Conservation (phyloP, 2,113 vertebrate genomes). For the Odocoileus virginianus region DNA sequence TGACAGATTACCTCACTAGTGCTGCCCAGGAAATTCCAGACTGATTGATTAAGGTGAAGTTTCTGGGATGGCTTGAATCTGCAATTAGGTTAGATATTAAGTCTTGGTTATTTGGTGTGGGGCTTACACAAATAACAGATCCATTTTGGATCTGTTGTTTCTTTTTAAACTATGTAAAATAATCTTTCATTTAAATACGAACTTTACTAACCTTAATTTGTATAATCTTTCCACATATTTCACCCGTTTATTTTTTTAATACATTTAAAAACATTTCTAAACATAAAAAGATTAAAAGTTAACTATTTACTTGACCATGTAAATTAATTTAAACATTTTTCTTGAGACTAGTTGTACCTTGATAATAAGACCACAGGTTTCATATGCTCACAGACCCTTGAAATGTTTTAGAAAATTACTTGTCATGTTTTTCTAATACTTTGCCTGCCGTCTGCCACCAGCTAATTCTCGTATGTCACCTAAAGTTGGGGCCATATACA, state of each 20-base stretch:
- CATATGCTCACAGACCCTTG: background rate
- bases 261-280: background rate
- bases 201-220: slow-evolving; percentile 14
- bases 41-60: background rate
- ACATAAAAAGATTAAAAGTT: background rate
- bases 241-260: background rate
- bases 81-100: background rate
- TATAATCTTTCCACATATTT: background rate
- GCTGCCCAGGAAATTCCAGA: background rate
- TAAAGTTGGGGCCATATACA: background rate
- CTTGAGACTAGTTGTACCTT: background rate
- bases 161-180: background rate
- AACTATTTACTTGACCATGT: background rate
- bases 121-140: background rate
- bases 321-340: slow-evolving; percentile 37
- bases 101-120: background rate
- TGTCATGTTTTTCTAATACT: background rate
- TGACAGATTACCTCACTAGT: background rate
- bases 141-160: background rate
- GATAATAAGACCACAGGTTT: background rate
- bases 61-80: background rate
- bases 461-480: background rate
- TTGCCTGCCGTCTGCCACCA: background rate
- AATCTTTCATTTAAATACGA: slow-evolving; percentile 28
- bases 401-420: slow-evolving; percentile 4